phyloP scores from a whole-genome alignment of 2,113 vertebrate genomes.

The Caretta caretta region DNA sequence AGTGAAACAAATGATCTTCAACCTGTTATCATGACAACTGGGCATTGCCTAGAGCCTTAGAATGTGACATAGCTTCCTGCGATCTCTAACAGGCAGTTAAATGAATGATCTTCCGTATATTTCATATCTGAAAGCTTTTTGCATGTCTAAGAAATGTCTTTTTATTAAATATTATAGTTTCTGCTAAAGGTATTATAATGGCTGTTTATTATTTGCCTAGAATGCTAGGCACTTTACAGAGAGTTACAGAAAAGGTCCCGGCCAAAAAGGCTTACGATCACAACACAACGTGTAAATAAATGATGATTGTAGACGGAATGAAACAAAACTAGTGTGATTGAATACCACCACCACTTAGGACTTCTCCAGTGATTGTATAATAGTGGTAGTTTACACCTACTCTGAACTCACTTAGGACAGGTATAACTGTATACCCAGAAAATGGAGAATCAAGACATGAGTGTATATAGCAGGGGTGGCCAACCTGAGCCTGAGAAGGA shows the following conservation, averaged over 20 bases:
- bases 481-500: no score
- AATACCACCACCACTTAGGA: neutral
- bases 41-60: neutral
- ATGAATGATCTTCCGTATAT: neutral
- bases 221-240: neutral
- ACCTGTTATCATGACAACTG: neutral
- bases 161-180: neutral
- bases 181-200: neutral
- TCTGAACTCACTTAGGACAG: neutral
- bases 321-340: neutral
- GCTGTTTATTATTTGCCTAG: neutral
- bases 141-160: neutral
- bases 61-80: neutral
- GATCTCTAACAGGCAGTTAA: neutral
- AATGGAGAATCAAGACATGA: neutral
- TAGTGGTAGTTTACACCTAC: neutral
- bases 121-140: neutral
- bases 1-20: neutral
- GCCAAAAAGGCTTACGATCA: neutral
- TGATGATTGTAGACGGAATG: rapidly evolving
- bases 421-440: neutral
- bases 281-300: neutral
- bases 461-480: neutral
- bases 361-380: neutral
- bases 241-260: neutral